Evolutionary conservation across 2,888 invertebrate genomes (phyloP).

Genomic region (Quadroppia sp.): DNA sequence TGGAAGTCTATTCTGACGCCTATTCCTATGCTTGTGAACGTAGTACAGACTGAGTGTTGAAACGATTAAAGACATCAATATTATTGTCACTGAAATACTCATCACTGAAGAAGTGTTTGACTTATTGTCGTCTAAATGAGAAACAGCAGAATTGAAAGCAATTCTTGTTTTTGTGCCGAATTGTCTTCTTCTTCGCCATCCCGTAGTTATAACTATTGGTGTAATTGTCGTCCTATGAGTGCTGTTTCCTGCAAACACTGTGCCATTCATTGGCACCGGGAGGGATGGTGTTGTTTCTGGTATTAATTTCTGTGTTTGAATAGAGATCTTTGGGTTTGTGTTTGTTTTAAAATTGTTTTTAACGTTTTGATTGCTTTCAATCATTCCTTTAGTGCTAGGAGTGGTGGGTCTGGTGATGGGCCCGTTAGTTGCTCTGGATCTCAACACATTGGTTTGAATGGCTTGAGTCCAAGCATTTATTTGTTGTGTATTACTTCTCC

Average conservation of each 20-base stretch:
- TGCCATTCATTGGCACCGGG: background rate
- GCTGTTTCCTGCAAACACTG: background rate
- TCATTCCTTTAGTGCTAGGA: no score
- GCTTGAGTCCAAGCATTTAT: background rate
- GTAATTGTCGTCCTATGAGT: slow-evolving; percentile 3
- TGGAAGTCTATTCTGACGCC: background rate
- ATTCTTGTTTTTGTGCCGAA: background rate
- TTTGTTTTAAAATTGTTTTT: slow-evolving; percentile 3
- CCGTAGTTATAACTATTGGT: background rate
- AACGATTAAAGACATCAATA: background rate
- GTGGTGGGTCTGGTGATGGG: no score
- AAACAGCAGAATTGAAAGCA: background rate
- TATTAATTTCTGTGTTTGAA: background rate
- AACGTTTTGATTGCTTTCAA: background rate
- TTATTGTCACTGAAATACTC: background rate
- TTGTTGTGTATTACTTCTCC: background rate
- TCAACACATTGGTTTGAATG: background rate
- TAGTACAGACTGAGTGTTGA: slow-evolving; percentile 1
- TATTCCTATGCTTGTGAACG: background rate
- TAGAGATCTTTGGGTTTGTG: background rate
- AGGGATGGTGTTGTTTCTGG: background rate
- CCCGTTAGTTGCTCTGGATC: no score
- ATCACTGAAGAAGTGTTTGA: background rate
- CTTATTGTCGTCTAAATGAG: background rate
- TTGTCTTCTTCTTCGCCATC: background rate